These are phyloP conservation scores for Pempheris klunzingeri DNA, from an alignment of 2,797 vertebrate genomes.

Conservation along the genomic window DNA sequence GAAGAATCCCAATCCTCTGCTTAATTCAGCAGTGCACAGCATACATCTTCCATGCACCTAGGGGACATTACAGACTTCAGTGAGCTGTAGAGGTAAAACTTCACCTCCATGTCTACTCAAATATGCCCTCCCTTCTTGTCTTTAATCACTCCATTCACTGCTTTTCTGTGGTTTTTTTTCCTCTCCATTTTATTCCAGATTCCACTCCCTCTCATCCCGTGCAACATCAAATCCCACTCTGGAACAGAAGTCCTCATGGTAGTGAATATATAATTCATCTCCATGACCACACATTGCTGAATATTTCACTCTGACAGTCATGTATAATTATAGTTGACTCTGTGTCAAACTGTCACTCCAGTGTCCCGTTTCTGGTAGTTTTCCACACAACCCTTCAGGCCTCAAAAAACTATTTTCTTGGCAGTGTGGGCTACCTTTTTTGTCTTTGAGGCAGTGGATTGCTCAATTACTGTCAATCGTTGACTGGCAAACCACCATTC, in stretches of 20 bases:
- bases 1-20: slow-evolving; percentile 1
- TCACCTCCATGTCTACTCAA: slow-evolving; percentile 45
- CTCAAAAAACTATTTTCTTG: slow-evolving; percentile 40
- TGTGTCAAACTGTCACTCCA: slow-evolving; percentile 72
- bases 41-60: slow-evolving; percentile 27
- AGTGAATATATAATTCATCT: slow-evolving; percentile 76
- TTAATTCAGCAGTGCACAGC: slow-evolving; percentile 16
- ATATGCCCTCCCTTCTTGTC: slow-evolving; percentile 35
- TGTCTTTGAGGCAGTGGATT: slow-evolving; percentile 43
- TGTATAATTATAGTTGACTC: slow-evolving; percentile 78
- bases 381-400: slow-evolving; percentile 41
- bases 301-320: slow-evolving; percentile 75
- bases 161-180: slow-evolving; percentile 38
- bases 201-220: slow-evolving; percentile 15
- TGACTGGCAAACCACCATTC: slow-evolving; percentile 43
- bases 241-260: slow-evolving; percentile 63
- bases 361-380: slow-evolving; percentile 39
- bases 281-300: slow-evolving; percentile 71
- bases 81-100: slow-evolving; percentile 42
- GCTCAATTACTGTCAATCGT: slow-evolving; percentile 71
- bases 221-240: slow-evolving; percentile 68
- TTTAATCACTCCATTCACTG: slow-evolving; percentile 55
- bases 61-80: slow-evolving; percentile 34
- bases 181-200: slow-evolving; percentile 43
- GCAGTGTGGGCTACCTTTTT: slow-evolving; percentile 43